Percentiles rank a stretch among this genome's conserved stretches.
These are phyloP conservation scores for Danionella dracula DNA, from an alignment of 2,797 vertebrate genomes.

Conservation along the genomic window DNA sequence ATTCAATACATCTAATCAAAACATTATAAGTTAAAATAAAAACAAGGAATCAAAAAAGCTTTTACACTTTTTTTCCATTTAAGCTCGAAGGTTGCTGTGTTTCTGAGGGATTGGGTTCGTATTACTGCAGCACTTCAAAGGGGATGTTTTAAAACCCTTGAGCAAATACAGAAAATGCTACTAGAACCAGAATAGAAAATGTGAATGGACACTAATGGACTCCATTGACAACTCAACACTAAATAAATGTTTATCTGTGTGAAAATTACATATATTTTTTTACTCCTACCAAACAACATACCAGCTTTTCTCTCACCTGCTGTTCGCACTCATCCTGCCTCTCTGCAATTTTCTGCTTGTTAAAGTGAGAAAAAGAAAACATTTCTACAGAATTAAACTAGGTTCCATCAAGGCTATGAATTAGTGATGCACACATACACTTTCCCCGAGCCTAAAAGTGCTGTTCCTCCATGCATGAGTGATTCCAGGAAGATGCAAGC, in stretches of 20 bases:
- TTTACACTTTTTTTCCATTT: not conserved
- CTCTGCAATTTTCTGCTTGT: not conserved
- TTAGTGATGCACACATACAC: slow-evolving; percentile 11
- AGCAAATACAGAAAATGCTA: too few species aligned
- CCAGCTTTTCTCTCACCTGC: slow-evolving; percentile 5
- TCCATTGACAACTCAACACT: not conserved
- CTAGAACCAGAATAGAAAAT: not conserved
- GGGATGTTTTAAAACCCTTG: too few species aligned
- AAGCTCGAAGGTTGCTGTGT: not conserved
- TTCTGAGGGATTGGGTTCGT: not conserved
- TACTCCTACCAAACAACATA: not conserved
- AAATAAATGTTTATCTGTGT: not conserved
- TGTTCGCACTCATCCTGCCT: not conserved
- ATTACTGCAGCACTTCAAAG: too few species aligned
- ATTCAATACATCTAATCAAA: too few species aligned
- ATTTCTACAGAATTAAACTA: not conserved
- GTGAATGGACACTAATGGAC: not conserved
- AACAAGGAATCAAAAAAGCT: too few species aligned
- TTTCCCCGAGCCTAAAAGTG: slow-evolving; percentile 3
- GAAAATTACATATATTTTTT: not conserved
- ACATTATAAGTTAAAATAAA: too few species aligned
- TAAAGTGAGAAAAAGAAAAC: not conserved
- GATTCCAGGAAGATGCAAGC: slow-evolving; percentile 27
- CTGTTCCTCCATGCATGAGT: slow-evolving; percentile 19
- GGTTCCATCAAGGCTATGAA: slow-evolving; percentile 10